phyloP scores from a whole-genome alignment of 1,140 invertebrate species.

The Brachionus calyciflorus region DNA sequence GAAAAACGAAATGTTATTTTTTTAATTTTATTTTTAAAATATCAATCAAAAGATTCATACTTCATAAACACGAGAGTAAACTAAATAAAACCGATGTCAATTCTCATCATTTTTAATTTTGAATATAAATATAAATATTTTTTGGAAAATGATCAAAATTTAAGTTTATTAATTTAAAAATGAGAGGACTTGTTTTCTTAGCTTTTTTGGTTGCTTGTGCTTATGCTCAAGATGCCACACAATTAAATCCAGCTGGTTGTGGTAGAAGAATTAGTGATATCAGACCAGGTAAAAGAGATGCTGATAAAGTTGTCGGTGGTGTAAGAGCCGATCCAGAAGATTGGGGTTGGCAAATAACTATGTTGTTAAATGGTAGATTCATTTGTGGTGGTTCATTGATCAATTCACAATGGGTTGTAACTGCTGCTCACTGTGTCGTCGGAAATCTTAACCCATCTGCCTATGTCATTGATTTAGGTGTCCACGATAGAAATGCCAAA shows the following conservation, averaged over 20 bases:
- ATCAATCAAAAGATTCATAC: too few relatives aligned
- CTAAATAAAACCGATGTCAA: too few relatives aligned
- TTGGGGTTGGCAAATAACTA: slow-evolving; percentile 45
- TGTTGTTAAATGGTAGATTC: slow-evolving; percentile 22
- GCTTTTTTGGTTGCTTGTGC: slow-evolving; percentile 16
- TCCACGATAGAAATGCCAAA: not conserved
- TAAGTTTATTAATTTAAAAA: not conserved
- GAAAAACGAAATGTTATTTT: too few relatives aligned
- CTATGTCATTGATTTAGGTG: slow-evolving; percentile 13
- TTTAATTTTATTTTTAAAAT: too few relatives aligned
- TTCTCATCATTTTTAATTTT: too few relatives aligned
- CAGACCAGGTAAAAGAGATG: not conserved
- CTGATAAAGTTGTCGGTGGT: slow-evolving; percentile 50
- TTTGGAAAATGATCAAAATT: too few relatives aligned
- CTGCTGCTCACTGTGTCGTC: slow-evolving; percentile 67
- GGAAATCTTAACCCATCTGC: not conserved
- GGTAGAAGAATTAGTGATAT: slow-evolving; percentile 28
- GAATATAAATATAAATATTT: too few relatives aligned
- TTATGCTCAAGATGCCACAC: slow-evolving; percentile 16
- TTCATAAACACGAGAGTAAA: too few relatives aligned
- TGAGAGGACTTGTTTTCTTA: slow-evolving; percentile 16
- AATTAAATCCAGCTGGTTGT: slow-evolving; percentile 41
- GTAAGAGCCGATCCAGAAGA: slow-evolving; percentile 33
- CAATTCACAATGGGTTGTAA: slow-evolving; percentile 67
- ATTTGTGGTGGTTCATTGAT: slow-evolving; percentile 64